phyloP scores from a whole-genome alignment of 2,113 vertebrate genomes.

The Clarias magur region DNA sequence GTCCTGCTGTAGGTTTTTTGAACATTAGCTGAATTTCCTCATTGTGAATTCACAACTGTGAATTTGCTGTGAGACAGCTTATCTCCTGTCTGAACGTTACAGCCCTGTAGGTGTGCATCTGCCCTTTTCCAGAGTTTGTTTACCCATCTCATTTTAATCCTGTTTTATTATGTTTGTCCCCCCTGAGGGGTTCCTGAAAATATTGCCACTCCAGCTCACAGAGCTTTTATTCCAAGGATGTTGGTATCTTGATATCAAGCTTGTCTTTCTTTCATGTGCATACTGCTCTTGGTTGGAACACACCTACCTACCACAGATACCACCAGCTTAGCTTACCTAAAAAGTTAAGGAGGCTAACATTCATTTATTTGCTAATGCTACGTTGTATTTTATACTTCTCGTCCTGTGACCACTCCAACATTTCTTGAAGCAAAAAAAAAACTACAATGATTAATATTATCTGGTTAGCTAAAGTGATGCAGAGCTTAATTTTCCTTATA shows the following conservation, averaged over 20 bases:
- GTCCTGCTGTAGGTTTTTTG: not conserved
- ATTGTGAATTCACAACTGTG: not conserved
- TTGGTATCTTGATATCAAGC: not conserved
- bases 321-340: too few relatives aligned
- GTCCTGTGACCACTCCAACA: too few relatives aligned
- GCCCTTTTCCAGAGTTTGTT: not conserved
- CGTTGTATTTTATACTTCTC: too few relatives aligned
- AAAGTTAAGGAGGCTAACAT: too few relatives aligned
- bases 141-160: not conserved
- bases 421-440: too few relatives aligned
- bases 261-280: not conserved
- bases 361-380: too few relatives aligned
- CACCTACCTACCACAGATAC: too few relatives aligned
- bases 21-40: not conserved
- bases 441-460: too few relatives aligned
- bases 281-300: too few relatives aligned
- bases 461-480: too few relatives aligned
- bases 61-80: not conserved
- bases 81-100: not conserved
- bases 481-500: too few relatives aligned
- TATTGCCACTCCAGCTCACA: not conserved
- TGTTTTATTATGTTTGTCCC: not conserved
- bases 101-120: not conserved
- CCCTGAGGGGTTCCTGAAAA: not conserved
- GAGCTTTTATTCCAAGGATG: not conserved